A percentile compares a stretch with the other conserved stretches of the same genome.
phyloP scores from a whole-genome alignment of 2,797 vertebrate genomes.

The Monodelphis domestica region DNA sequence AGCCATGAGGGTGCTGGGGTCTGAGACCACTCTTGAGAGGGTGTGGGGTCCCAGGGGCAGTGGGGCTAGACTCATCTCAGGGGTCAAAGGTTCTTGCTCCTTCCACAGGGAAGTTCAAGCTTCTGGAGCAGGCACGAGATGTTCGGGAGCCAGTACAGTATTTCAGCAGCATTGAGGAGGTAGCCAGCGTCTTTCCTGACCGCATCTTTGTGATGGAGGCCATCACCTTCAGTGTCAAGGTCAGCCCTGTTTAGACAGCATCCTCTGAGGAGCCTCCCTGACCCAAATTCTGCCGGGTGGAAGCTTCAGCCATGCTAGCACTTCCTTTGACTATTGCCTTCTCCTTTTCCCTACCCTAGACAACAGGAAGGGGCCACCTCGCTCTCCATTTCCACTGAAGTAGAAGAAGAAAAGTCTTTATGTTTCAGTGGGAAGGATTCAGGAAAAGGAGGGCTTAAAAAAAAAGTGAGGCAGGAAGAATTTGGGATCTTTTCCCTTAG shows the following conservation, averaged over 20 bases:
- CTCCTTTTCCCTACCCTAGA: neutral
- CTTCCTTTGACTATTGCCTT: neutral
- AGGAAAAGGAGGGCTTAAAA: neutral
- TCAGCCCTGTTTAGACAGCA: conserved; percentile 68
- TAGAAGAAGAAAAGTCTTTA: neutral
- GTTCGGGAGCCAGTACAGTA: conserved; percentile 95
- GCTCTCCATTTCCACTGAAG: neutral
- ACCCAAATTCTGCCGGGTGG: neutral
- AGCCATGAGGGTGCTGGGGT: neutral
- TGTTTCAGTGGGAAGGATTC: neutral
- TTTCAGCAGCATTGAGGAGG: conserved; percentile 98
- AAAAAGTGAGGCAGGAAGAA: neutral
- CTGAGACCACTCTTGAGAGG: neutral
- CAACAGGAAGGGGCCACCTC: neutral
- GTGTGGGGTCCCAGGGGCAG: neutral
- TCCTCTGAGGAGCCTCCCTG: too few relatives aligned
- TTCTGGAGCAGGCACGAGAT: conserved; percentile 97
- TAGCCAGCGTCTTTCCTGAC: conserved; percentile 95
- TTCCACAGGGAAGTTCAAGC: conserved; percentile 94
- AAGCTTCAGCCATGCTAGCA: neutral
- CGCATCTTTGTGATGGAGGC: conserved; percentile 98
- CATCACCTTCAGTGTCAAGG: conserved; percentile 98
- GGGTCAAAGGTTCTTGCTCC: neutral
- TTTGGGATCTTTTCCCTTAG: neutral
- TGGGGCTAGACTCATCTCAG: neutral